phyloP scores from a whole-genome alignment of 2,797 vertebrate species.

The Parambassis ranga region DNA sequence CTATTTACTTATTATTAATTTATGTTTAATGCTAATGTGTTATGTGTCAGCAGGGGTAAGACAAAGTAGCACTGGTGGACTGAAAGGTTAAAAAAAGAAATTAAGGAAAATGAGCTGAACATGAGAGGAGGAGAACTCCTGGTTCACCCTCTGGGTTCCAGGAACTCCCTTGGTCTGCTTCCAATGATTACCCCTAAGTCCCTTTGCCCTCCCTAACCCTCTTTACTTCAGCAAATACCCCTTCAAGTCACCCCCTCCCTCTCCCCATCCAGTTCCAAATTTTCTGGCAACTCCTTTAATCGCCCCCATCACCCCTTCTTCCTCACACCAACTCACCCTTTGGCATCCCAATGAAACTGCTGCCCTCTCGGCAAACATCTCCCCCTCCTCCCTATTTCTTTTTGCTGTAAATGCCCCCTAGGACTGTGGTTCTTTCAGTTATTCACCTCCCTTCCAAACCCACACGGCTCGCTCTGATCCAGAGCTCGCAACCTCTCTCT shows the following conservation, averaged over 20 bases:
- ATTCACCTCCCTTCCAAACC: slow-evolving; percentile 61
- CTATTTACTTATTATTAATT: no score
- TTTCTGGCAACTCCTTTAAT: slow-evolving; percentile 67
- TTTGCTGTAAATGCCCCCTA: slow-evolving; percentile 65
- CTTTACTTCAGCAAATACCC: slow-evolving; percentile 68
- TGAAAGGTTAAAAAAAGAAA: not conserved
- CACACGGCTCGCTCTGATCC: slow-evolving; percentile 43
- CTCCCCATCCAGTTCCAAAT: slow-evolving; percentile 29
- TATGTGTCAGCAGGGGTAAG: not conserved
- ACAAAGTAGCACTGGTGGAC: not conserved
- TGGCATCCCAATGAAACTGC: slow-evolving; percentile 56
- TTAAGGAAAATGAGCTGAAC: slow-evolving; percentile 19
- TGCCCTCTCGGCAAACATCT: slow-evolving; percentile 66
- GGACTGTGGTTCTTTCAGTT: slow-evolving; percentile 66
- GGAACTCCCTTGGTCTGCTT: slow-evolving; percentile 76
- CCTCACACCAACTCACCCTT: slow-evolving; percentile 48
- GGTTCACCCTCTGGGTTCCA: slow-evolving; percentile 70
- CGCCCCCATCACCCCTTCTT: slow-evolving; percentile 61
- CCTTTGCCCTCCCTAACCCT: slow-evolving; percentile 29
- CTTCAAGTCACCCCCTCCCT: slow-evolving; percentile 46
- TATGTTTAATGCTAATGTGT: no score
- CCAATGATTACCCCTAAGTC: slow-evolving; percentile 57
- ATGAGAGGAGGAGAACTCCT: slow-evolving; percentile 45
- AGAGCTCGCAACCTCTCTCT: slow-evolving; percentile 31
- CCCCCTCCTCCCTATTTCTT: slow-evolving; percentile 29